Evolutionary conservation across 2,113 vertebrate genomes (phyloP), one percentile per base, ranked within the genome.

Genomic region (Columba livia): DNA sequence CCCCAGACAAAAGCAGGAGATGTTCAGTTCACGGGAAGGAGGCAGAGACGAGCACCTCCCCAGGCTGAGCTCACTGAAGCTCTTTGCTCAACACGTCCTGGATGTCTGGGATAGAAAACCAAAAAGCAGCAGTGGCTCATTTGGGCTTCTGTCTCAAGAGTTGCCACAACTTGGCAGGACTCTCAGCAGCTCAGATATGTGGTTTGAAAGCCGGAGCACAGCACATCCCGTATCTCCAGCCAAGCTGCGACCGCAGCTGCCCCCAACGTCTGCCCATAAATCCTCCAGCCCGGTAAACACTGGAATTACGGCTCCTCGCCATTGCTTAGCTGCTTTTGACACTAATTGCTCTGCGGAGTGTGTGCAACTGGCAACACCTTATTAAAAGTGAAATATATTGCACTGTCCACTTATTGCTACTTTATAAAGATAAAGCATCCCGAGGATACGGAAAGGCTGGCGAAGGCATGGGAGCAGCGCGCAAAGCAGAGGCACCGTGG

Each of bases 381-480:
- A 98, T 98, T 98, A 98, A 97, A 98, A 98, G 96, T 96, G 97
- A 98, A 98, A 98, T 98, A 98, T 97, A 97, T 98, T 97, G 97
- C 92, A 79, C 96, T 97, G 97, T 97, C 97, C 97, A 96, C 96
- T 98, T 96, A 98, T 93, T 97, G 96, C 75, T 88, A 78, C 95
- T 98, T 98, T 97, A 98, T 97, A 97, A 96, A 98, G 98, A 98
- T 97, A 95, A 98, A 98, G 95, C 48, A 77, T 88, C 95, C 95
- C 44, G 16, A 70, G 94, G 93, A 87, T 67, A 54, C 0, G 2
- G 84, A 73, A 96, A 79, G 82, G 90, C 91, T 97, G 94, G 96
- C 87, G 71, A 84, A 95, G 93, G 92, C 97, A 95, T 66, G 14
- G 44, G 44, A 40, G 50, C 24, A 15, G 61, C 10, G 0, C 36